Evolutionary conservation across 2,888 invertebrate species (phyloP).

Genomic region (Idaea biselata): DNA sequence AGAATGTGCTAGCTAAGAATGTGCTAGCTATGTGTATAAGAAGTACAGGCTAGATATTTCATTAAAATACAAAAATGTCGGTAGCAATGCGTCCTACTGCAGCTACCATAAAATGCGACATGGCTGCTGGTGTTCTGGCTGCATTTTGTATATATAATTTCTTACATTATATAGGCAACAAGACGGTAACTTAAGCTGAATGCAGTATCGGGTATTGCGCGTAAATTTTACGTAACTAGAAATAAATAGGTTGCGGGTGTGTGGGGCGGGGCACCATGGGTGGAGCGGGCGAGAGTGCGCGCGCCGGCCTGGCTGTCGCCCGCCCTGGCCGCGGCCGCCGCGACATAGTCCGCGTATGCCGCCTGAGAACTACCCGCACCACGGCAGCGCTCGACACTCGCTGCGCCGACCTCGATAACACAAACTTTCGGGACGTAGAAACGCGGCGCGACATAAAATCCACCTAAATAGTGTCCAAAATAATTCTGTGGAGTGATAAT

Average conservation of each 20-base stretch:
- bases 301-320: slow-evolving; percentile 45
- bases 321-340: slow-evolving; percentile 40
- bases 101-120: not conserved
- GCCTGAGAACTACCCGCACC: slow-evolving; percentile 72
- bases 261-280: slow-evolving; percentile 72
- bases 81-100: not conserved
- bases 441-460: slow-evolving; percentile 55
- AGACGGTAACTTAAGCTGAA: slow-evolving; percentile 66
- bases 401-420: slow-evolving; percentile 54
- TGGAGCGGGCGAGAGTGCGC: slow-evolving; percentile 72
- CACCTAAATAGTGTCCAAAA: slow-evolving; percentile 40
- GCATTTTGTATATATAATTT: slow-evolving; percentile 33
- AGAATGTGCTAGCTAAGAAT: no score
- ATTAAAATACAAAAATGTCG: not conserved
- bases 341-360: slow-evolving; percentile 67
- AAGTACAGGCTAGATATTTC: not conserved
- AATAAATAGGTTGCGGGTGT: slow-evolving; percentile 81
- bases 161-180: slow-evolving; percentile 17
- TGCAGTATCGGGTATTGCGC: slow-evolving; percentile 79
- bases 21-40: no score
- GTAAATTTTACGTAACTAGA: slow-evolving; percentile 81
- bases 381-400: slow-evolving; percentile 47
- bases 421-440: slow-evolving; percentile 65
- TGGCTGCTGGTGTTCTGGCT: not conserved
- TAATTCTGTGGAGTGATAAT: slow-evolving; percentile 57